Percentiles rank a stretch among this genome's conserved stretches.
Conservation (phyloP, 2,888 invertebrate genomes). For the Tenodera sinensis region DNA sequence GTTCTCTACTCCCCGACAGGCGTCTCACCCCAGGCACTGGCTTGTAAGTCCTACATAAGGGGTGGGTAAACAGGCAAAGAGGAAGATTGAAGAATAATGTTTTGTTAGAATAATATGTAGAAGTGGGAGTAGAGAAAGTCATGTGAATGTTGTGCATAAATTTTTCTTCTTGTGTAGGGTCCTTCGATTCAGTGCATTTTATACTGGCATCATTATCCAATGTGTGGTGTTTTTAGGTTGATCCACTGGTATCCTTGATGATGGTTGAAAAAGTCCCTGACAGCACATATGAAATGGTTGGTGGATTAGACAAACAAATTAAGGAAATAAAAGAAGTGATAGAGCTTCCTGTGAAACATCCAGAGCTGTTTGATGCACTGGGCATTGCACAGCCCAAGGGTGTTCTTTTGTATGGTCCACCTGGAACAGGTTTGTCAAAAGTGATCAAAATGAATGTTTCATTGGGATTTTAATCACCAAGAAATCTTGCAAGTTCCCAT, state of each 20-base stretch:
- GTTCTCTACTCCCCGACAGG: too few species aligned
- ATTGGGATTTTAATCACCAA: not conserved
- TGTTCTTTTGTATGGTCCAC: conserved; percentile 95
- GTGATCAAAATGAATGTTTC: not conserved
- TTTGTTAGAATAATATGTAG: too few species aligned
- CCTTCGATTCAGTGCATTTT: too few species aligned
- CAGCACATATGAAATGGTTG: conserved; percentile 99
- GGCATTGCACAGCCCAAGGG: conserved; percentile 99
- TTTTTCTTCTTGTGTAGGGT: too few species aligned
- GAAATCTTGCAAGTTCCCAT: not conserved
- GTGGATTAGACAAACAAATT: conserved; percentile 98
- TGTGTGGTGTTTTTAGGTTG: conserved; percentile 57
- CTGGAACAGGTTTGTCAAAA: conserved; percentile 61
- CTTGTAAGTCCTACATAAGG: too few species aligned
- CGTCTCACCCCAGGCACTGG: too few species aligned
- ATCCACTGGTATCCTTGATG: conserved; percentile 98
- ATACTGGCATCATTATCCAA: too few species aligned
- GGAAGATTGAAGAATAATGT: too few species aligned
- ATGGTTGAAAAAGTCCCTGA: conserved; percentile 99
- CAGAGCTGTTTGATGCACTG: conserved; percentile 97
- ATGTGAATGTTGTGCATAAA: too few species aligned
- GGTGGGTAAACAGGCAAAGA: too few species aligned
- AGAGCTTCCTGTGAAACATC: conserved; percentile 98
- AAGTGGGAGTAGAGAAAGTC: too few species aligned
- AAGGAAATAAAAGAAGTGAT: conserved; percentile 99